Evolutionary conservation across 64 coral and sea anemone species (phyloP), one percentile per base, ranked within the genome.

Genomic region (Montipora cactus): DNA sequence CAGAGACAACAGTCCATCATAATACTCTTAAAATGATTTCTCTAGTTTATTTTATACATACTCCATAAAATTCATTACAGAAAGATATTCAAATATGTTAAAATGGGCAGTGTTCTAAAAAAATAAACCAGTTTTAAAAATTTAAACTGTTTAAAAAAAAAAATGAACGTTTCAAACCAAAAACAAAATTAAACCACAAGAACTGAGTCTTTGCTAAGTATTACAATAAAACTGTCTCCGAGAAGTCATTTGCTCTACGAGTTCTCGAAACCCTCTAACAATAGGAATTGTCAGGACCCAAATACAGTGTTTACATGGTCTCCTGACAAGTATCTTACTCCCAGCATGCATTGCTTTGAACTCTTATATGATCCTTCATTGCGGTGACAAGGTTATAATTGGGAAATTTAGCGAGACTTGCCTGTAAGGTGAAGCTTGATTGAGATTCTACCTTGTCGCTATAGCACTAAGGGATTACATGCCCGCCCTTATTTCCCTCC

Each of bases 391-490:
- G 49, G 46, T 81, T 70, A 70, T 46, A 81, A 55, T 81, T 1
- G 28, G 2, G 47, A 11, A 81, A 50, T 81, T 81, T 51, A 81
- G 49, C 78, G 78, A 81, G 78, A 81, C 0, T 0, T 37, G 0
- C 37, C 37, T 37, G 37, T 37, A 37, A 37, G 37, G 0, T 37
- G 37, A 37, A 37, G 48, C 20, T 51, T 52, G 78, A 81, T 15
- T 81, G 78, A 44, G 47, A 81, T 81, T 53, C 78, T 81, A 81
- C 47, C 7, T 50, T 81, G 47, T 81, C 78, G 57, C 78, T 19
- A 81, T 81, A 19, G 28, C 78, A 81, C 48, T 77, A 81, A 81
- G 78, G 78, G 78, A 81, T 81, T 81, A 81, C 78, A 81, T 81
- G 2, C 78, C 49, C 78, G 57, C 78, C 78, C 49, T 20, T 81